phyloP scores from a whole-genome alignment of 2,888 invertebrate genomes.

The Aphidoletes aphidimyza region DNA sequence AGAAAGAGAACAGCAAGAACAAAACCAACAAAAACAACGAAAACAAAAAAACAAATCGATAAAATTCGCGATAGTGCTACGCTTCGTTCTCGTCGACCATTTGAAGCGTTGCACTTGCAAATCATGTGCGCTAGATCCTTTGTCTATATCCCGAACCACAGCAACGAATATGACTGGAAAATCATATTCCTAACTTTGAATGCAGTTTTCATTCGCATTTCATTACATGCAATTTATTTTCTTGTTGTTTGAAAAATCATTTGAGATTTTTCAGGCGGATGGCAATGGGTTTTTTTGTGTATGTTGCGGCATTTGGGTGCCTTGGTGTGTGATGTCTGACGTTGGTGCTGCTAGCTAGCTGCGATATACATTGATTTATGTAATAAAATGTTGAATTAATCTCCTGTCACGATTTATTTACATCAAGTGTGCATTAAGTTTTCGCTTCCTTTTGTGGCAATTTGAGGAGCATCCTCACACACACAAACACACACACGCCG shows the following conservation, averaged over 20 bases:
- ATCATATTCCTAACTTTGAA: not conserved
- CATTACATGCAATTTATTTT: conserved; percentile 30
- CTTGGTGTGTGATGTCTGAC: not conserved
- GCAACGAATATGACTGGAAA: conserved; percentile 1
- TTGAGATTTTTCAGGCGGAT: not conserved
- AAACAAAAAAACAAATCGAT: not conserved
- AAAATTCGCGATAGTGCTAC: not conserved
- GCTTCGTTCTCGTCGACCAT: too few species aligned
- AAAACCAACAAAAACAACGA: too few species aligned
- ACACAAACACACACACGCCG: not conserved
- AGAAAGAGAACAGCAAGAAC: too few species aligned
- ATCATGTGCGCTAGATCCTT: not conserved
- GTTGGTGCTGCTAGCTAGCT: not conserved
- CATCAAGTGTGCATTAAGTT: conserved; percentile 29
- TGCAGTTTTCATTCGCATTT: conserved; percentile 40
- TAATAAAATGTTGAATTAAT: conserved; percentile 43
- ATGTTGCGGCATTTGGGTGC: not conserved
- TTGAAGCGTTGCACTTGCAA: not conserved
- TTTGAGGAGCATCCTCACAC: not conserved
- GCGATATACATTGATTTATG: conserved; percentile 11
- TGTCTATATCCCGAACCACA: not conserved
- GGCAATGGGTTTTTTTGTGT: not conserved
- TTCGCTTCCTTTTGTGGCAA: not conserved
- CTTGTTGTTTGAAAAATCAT: conserved; percentile 22
- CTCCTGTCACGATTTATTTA: conserved; percentile 29